A percentile compares a stretch with the other conserved stretches of the same genome.
These are phyloP conservation scores for Plecturocebus donacophilus DNA, from an alignment of 2,113 vertebrate genomes.

Conservation along the genomic window DNA sequence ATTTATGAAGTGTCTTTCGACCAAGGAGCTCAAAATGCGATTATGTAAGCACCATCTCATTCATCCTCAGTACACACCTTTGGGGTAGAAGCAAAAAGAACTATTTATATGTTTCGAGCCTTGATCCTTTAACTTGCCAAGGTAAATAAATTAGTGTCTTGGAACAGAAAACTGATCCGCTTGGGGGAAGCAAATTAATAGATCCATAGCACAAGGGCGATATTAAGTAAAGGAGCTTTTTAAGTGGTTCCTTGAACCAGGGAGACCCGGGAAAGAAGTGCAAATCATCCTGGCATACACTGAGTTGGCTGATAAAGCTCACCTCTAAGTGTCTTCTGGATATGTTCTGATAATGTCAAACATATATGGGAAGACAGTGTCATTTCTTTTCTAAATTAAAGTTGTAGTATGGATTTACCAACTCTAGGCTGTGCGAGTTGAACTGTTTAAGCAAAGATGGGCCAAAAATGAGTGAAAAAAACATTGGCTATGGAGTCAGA, in stretches of 20 bases:
- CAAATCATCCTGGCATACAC: background rate
- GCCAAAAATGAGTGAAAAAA: background rate
- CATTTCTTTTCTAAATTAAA: background rate
- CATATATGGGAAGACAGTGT: background rate
- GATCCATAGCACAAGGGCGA: constrained; percentile 24
- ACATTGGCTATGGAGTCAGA: background rate
- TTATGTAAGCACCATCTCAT: constrained; percentile 61
- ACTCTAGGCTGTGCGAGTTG: background rate
- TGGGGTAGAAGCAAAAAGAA: constrained; percentile 20
- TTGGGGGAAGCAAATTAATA: constrained; percentile 54
- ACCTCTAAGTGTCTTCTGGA: background rate
- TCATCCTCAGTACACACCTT: constrained; percentile 67
- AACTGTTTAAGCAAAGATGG: background rate
- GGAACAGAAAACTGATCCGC: constrained; percentile 18
- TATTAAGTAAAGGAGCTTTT: constrained; percentile 54
- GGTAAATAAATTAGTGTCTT: constrained; percentile 65
- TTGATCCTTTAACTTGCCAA: constrained; percentile 34
- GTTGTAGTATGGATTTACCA: background rate
- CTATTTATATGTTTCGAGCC: constrained; percentile 39
- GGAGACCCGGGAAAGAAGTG: background rate
- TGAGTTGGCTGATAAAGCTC: background rate
- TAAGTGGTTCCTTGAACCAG: background rate
- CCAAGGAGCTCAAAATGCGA: constrained; percentile 56
- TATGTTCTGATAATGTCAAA: background rate
- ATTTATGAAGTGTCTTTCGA: constrained; percentile 62